Conservation (phyloP, 2,888 invertebrate species). For the Cephus runcator region DNA sequence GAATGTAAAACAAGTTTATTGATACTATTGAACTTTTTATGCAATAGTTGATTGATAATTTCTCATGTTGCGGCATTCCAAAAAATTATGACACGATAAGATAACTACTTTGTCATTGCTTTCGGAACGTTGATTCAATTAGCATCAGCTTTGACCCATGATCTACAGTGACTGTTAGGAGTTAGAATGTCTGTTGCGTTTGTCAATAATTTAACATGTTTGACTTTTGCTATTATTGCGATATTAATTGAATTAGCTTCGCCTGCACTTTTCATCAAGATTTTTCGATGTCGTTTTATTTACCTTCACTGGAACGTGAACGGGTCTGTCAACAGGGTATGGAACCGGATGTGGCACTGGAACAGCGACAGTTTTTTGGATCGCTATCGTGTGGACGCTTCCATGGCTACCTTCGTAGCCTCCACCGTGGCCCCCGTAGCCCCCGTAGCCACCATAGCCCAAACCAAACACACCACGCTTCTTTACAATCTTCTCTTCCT, state of each 20-base stretch:
- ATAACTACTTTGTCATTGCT: background rate
- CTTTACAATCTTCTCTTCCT: slow-evolving; percentile 49
- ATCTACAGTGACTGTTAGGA: background rate
- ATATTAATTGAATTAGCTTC: background rate
- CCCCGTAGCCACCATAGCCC: slow-evolving; percentile 40
- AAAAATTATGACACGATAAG: background rate
- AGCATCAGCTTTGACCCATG: background rate
- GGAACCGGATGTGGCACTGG: slow-evolving; percentile 67
- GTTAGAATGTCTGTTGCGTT: background rate
- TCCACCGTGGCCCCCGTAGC: slow-evolving; percentile 32
- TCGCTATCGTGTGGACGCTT: slow-evolving; percentile 59
- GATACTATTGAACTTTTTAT: background rate
- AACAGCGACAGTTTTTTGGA: slow-evolving; percentile 67
- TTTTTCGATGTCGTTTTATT: background rate
- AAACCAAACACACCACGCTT: slow-evolving; percentile 50
- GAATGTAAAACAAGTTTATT: background rate
- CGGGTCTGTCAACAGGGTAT: slow-evolving; percentile 67
- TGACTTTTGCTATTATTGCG: background rate
- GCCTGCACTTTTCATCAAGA: background rate
- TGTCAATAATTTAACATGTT: background rate
- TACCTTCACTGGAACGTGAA: slow-evolving; percentile 65
- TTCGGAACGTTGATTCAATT: background rate
- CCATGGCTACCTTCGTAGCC: slow-evolving; percentile 46
- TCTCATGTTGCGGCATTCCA: background rate
- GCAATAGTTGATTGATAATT: background rate